These are phyloP conservation scores for Hirtodrosophila alboralis DNA, from an alignment of 2,888 invertebrate species.

Conservation along the genomic window DNA sequence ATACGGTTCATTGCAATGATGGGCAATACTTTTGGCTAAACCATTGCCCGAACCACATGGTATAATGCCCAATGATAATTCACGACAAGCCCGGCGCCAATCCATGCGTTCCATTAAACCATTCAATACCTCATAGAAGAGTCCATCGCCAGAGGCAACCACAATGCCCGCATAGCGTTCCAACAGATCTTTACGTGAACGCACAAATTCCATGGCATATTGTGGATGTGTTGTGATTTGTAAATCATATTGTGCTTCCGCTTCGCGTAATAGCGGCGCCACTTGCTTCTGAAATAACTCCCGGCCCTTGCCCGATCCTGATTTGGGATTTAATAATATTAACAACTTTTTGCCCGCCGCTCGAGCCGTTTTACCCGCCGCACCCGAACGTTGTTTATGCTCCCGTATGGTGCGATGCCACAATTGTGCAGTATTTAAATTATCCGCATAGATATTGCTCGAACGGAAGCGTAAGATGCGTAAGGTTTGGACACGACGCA, in stretches of 20 bases:
- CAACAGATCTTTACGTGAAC: constrained; percentile 87
- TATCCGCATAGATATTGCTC: constrained; percentile 92
- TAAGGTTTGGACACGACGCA: constrained; percentile 90
- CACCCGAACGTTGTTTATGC: constrained; percentile 83
- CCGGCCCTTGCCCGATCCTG: constrained; percentile 95
- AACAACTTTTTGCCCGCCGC: constrained; percentile 85
- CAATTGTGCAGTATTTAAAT: constrained; percentile 91
- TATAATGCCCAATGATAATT: constrained; percentile 93
- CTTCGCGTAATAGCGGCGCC: constrained; percentile 93
- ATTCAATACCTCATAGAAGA: constrained; percentile 92
- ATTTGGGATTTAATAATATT: constrained; percentile 96
- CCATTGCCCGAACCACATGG: constrained; percentile 99
- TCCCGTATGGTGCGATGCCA: constrained; percentile 91
- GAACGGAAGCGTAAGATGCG: constrained; percentile 93
- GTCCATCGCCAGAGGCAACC: constrained; percentile 92
- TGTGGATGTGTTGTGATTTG: constrained; percentile 94
- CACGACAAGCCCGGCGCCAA: constrained; percentile 91
- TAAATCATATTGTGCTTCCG: constrained; percentile 93
- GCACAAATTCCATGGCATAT: constrained; percentile 92
- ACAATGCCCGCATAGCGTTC: constrained; percentile 86
- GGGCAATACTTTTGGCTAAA: constrained; percentile 92
- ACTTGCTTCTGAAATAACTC: constrained; percentile 94
- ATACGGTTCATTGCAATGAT: constrained; percentile 92
- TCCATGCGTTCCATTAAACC: constrained; percentile 96
- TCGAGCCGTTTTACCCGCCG: not conserved